Conservation (phyloP, 1,140 invertebrate species). For the Platorchestia sp. region DNA sequence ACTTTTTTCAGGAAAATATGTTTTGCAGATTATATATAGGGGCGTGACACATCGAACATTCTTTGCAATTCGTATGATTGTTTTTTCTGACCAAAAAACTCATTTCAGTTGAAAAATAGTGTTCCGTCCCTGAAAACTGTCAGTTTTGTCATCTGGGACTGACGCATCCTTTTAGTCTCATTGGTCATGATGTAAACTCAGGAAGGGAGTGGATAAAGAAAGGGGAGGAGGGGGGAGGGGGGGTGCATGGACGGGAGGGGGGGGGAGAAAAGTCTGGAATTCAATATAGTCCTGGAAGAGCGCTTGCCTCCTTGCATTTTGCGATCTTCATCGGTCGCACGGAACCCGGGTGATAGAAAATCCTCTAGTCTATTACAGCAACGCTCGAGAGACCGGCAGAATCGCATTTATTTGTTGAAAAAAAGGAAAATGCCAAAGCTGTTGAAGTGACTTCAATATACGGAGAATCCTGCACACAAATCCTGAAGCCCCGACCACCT, state of each 20-base stretch:
- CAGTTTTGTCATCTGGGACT: neutral
- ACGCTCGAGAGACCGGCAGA: neutral
- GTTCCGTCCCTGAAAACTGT: neutral
- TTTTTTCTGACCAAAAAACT: neutral
- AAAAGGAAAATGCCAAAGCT: neutral
- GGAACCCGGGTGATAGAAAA: neutral
- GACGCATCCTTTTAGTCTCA: neutral
- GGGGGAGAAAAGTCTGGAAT: neutral
- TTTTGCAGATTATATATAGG: neutral
- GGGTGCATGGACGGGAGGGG: neutral
- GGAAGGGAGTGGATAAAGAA: no score
- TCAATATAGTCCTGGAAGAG: neutral
- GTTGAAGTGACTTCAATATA: neutral
- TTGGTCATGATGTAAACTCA: neutral
- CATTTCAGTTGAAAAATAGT: neutral
- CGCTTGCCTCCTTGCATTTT: neutral
- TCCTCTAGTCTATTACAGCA: neutral
- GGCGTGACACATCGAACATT: neutral
- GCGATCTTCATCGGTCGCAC: conserved; percentile 5
- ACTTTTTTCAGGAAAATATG: neutral
- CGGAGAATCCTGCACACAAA: neutral
- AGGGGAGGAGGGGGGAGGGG: no score
- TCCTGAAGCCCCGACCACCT: neutral
- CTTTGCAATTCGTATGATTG: neutral
- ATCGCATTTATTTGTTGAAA: neutral